These are phyloP conservation scores for Xanthostigma xanthostigma DNA, from an alignment of 2,888 invertebrate species.

Conservation along the genomic window DNA sequence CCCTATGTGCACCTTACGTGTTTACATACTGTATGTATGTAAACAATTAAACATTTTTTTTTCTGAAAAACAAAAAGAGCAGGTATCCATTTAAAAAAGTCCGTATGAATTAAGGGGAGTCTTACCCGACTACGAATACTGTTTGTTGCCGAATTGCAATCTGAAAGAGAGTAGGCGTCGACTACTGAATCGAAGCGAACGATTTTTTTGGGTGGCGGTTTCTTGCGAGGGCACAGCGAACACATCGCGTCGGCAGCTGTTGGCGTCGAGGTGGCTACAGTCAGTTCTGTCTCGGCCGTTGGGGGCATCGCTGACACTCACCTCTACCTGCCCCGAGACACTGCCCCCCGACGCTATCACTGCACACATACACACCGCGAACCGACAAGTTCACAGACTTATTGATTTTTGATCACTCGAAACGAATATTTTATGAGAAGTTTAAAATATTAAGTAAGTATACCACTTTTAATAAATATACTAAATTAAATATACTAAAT, in stretches of 20 bases:
- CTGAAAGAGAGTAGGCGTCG: conserved; percentile 44
- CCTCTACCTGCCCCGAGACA: conserved; percentile 2
- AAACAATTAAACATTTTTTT: no score
- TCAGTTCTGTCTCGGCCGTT: neutral
- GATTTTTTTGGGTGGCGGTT: conserved; percentile 37
- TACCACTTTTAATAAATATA: no score
- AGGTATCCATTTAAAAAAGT: no score
- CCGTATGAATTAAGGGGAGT: neutral
- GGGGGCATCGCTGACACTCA: conserved; percentile 7
- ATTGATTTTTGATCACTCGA: no score
- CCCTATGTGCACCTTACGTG: no score
- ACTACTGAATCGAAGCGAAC: conserved; percentile 46
- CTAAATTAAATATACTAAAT: no score
- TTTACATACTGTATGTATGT: no score
- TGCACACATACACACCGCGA: conserved; percentile 6
- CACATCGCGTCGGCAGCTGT: conserved; percentile 36
- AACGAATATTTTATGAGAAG: no score
- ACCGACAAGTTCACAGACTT: neutral
- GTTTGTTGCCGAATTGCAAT: conserved; percentile 26
- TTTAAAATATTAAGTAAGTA: no score
- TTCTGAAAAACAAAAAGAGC: no score
- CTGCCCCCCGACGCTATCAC: conserved; percentile 3
- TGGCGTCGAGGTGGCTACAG: conserved; percentile 26
- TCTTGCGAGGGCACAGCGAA: conserved; percentile 40
- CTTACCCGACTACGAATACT: conserved; percentile 26